A percentile compares a stretch with the other conserved stretches of the same genome.
Conservation (phyloP, 2,113 vertebrate genomes). For the Pelvicachromis taeniatus region DNA sequence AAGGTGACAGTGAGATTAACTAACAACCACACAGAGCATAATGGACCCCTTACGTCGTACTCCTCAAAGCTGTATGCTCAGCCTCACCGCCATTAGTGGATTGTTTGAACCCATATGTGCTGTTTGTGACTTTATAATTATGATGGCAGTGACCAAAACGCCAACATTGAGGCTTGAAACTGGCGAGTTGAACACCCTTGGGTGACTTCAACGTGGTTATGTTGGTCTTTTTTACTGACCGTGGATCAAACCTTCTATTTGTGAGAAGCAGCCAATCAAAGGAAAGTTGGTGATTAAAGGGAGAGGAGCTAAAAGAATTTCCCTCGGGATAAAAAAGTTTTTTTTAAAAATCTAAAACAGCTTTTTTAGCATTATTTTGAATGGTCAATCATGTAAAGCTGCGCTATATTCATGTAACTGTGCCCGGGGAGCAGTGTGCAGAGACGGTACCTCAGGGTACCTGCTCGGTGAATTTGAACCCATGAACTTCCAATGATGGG, state of each 20-base stretch:
- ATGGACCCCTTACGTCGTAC: neutral
- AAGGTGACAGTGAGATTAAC: neutral
- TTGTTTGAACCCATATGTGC: neutral
- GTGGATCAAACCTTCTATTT: neutral
- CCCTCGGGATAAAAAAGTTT: too few species aligned
- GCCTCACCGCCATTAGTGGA: neutral
- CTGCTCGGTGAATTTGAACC: too few species aligned
- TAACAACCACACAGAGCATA: neutral
- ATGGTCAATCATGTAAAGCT: neutral
- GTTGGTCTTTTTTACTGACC: neutral
- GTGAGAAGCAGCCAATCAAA: neutral
- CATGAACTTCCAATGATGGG: too few species aligned
- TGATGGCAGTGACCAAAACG: neutral
- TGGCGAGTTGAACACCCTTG: neutral
- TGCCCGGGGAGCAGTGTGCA: too few species aligned
- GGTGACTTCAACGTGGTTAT: neutral
- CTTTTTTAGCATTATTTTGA: neutral
- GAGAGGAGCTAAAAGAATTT: neutral
- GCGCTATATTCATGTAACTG: neutral
- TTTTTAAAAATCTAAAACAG: neutral
- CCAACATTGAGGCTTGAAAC: neutral
- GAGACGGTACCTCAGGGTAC: too few species aligned
- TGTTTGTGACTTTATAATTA: neutral
- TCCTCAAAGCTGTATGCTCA: neutral
- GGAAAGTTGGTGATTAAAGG: fast-evolving